Evolutionary conservation across 2,797 vertebrate species (phyloP).

Genomic region (Rachycentron canadum): DNA sequence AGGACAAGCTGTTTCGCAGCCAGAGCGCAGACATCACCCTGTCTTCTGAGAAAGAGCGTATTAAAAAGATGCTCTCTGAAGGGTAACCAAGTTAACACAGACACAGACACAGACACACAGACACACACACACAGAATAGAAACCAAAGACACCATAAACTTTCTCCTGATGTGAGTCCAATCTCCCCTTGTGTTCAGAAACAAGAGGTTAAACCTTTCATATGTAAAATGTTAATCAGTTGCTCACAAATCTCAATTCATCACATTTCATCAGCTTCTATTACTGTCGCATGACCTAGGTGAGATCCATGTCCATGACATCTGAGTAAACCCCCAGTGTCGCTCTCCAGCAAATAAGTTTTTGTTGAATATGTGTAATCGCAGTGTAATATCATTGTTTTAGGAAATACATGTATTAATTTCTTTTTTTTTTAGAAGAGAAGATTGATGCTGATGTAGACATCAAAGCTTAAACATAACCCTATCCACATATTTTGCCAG

Average conservation of each 20-base stretch:
- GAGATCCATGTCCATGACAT: not conserved
- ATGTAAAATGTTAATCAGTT: not conserved
- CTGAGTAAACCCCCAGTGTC: not conserved
- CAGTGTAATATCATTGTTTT: not conserved
- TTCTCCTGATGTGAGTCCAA: not conserved
- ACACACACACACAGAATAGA: not conserved
- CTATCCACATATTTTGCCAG: not conserved
- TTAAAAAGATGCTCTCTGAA: conserved; percentile 98
- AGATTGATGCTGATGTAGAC: not conserved
- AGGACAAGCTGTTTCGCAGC: conserved; percentile 96
- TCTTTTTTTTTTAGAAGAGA: not conserved
- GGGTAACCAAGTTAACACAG: conserved; percentile 84
- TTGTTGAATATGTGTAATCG: not conserved
- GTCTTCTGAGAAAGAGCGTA: conserved; percentile 91
- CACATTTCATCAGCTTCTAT: not conserved
- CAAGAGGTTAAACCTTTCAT: not conserved
- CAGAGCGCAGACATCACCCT: conserved; percentile 95
- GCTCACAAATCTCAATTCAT: not conserved
- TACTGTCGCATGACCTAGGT: not conserved
- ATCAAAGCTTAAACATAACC: not conserved
- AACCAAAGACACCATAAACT: not conserved
- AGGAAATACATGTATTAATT: not conserved
- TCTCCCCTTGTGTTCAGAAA: conserved; percentile 24
- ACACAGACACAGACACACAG: not conserved
- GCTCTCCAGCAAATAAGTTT: not conserved